Evolutionary conservation across 2,113 vertebrate species (phyloP).

Genomic region (Scolopax mira): DNA sequence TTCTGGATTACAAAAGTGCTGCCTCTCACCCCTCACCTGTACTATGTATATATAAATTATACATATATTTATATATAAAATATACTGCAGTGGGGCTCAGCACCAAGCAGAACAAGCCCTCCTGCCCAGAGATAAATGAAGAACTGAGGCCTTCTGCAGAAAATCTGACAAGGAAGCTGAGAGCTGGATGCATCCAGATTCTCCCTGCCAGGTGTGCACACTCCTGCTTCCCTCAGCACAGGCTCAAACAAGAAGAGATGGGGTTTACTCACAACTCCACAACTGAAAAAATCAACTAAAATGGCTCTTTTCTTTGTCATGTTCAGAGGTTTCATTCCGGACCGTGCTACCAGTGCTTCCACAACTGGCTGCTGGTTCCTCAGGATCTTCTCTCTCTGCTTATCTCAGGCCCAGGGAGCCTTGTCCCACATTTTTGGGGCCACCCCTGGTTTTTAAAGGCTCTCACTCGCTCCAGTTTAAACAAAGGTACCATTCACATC

Average conservation of each 20-base stretch:
- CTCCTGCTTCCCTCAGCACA: not conserved
- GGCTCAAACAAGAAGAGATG: not conserved
- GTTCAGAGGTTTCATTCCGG: not conserved
- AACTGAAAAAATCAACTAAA: not conserved
- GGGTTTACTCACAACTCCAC: not conserved
- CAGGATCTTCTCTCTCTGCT: not conserved
- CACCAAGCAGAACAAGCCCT: not conserved
- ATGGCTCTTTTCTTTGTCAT: not conserved
- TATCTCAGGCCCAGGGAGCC: not conserved
- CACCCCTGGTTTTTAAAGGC: not conserved
- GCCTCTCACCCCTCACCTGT: not conserved
- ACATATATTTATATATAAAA: too few species aligned
- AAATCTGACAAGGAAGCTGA: not conserved
- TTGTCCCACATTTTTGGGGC: not conserved
- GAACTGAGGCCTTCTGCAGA: not conserved
- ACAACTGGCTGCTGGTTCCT: not conserved
- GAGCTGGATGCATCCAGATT: not conserved
- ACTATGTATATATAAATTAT: too few species aligned
- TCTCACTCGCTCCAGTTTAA: not conserved
- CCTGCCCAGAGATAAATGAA: not conserved
- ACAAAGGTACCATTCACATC: not conserved
- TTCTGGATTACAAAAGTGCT: not conserved
- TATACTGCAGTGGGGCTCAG: fast-evolving
- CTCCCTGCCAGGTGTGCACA: not conserved
- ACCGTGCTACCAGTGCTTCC: not conserved